Percentiles rank a stretch among this genome's conserved stretches.
These are phyloP conservation scores for Myotis yumanensis DNA, from an alignment of 2,113 vertebrate genomes.

Conservation along the genomic window DNA sequence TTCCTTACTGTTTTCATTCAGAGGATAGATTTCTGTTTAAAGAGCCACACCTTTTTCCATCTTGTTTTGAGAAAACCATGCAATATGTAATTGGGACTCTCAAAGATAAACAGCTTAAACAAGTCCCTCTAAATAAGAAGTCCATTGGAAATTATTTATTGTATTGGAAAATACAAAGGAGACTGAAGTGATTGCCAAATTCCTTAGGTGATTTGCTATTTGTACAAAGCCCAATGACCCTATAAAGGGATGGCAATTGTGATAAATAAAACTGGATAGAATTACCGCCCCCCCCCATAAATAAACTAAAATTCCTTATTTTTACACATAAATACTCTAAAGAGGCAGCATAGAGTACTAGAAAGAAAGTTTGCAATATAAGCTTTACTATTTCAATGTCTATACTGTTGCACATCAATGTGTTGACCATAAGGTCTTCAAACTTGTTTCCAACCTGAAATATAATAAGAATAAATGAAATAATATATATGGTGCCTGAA, in stretches of 20 bases:
- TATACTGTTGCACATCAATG: neutral
- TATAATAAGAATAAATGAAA: neutral
- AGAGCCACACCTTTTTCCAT: neutral
- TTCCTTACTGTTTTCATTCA: slow-evolving; percentile 65
- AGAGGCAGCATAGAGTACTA: neutral
- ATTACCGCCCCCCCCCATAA: neutral
- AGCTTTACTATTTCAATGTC: neutral
- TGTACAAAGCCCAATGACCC: neutral
- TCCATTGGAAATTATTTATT: slow-evolving; percentile 20
- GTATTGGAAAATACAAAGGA: slow-evolving; percentile 15
- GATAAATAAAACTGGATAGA: neutral
- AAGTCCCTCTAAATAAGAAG: neutral
- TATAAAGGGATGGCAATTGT: neutral
- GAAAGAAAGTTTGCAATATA: neutral
- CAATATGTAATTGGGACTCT: slow-evolving; percentile 54
- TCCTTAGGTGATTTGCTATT: neutral
- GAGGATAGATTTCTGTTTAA: slow-evolving; percentile 46
- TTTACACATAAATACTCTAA: neutral
- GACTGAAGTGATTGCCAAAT: neutral
- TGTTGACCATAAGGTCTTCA: neutral
- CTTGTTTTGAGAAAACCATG: neutral
- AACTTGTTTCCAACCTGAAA: neutral
- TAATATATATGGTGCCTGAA: no score
- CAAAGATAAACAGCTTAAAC: slow-evolving; percentile 67
- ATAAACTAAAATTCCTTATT: neutral